Base-by-base conservation (phyloP, 1,140 invertebrate genomes). In the Drosophila nasuta region DNA sequence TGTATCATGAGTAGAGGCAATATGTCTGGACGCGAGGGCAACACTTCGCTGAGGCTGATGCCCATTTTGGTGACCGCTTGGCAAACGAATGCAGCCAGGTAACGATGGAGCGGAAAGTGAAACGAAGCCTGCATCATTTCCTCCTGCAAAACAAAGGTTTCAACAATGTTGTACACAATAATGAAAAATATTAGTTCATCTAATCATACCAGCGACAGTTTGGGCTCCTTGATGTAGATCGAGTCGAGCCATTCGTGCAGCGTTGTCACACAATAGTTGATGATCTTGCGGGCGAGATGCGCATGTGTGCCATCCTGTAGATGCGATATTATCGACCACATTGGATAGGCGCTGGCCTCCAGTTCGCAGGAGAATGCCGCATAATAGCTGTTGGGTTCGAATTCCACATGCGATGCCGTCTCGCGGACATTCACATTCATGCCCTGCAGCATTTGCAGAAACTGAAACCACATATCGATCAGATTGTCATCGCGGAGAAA, bases 391-490 rank as follows among this genome's bases (percentile, higher is more conserved):
- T 97, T 98, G 11, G 98, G 97, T 92, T 99, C 98, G 93, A 97
- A 99, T 94, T 99, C 98, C n/a, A 99, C 96, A 93, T 99, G 98
- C 54, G 97, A 96, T 81, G 94, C 95, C 56, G 97, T 93, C 93
- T 99, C 97, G 72, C 97, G 94, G 67, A 97, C 95, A 93, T 99
- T 99, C 7, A 99, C 96, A 93, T 99, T 99, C 98, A 99, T 98
- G 96, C 97, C 97, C 96, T 99, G 98, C 93, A 99, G 96, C 95
- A 97, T 96, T 11, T 96, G 96, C 2, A 99, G 93, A 92, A 99
- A 98, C 75, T 96, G 95, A 92, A 99, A 97, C 98, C 98, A 99
- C 95, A 98, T 97, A 82, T 97, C 95, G 17, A 99, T 94, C 11
- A 99, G 94, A 64, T 95, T 95, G 81, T 96, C 95, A 91, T 99